phyloP scores from a whole-genome alignment of 2,113 vertebrate species.

The Neotragus pygmaeus region DNA sequence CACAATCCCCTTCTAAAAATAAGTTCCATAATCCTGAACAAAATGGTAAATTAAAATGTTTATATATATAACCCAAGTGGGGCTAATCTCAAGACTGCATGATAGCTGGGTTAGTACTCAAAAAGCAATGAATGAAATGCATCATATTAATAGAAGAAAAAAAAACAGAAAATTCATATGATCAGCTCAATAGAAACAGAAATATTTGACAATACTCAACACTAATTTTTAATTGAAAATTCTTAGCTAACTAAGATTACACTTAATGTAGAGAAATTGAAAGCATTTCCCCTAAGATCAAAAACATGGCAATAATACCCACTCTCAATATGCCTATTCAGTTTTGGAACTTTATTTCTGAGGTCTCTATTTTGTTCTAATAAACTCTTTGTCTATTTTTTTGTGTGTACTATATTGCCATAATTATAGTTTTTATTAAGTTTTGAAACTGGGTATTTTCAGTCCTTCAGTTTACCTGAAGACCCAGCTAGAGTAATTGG shows the following conservation, averaged over 20 bases:
- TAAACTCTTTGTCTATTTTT: background rate
- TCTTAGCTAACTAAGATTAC: background rate
- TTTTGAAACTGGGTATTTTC: background rate
- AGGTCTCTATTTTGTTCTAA: background rate
- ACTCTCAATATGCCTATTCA: background rate
- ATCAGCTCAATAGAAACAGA: background rate
- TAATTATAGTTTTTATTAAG: background rate
- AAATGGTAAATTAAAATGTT: background rate
- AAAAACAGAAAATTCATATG: background rate
- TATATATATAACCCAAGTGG: background rate
- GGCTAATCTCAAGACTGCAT: background rate
- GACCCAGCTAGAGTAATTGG: background rate
- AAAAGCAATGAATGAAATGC: background rate
- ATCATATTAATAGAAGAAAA: background rate
- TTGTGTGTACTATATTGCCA: background rate
- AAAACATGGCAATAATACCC: background rate
- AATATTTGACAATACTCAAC: background rate
- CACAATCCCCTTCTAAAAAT: background rate
- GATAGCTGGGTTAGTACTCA: background rate
- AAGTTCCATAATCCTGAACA: background rate
- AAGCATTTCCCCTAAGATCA: background rate
- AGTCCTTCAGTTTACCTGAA: background rate
- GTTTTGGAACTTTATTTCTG: background rate
- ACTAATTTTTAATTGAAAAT: background rate
- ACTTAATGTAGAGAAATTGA: background rate